These are phyloP conservation scores for Perccottus glenii DNA, from an alignment of 2,113 vertebrate genomes.

Conservation along the genomic window DNA sequence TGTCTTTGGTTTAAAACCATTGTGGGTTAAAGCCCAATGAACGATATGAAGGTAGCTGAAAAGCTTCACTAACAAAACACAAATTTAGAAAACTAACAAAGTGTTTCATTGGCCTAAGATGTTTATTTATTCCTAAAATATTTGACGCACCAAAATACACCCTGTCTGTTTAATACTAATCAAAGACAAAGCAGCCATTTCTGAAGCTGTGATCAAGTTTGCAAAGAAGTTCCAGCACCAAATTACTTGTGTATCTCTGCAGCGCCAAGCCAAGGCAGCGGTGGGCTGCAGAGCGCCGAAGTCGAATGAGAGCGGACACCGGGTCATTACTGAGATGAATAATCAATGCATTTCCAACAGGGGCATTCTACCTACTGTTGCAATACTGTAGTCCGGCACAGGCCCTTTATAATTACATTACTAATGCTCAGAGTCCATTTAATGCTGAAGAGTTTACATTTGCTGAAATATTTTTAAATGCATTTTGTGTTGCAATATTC, in stretches of 20 bases:
- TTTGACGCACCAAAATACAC: neutral
- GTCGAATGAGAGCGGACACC: slow-evolving; percentile 56
- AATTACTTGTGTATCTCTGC: slow-evolving; percentile 19
- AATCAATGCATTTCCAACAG: slow-evolving; percentile 61
- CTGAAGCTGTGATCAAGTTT: slow-evolving; percentile 10
- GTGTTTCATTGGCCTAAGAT: slow-evolving; percentile 12
- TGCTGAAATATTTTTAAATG: slow-evolving; percentile 37
- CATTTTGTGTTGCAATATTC: slow-evolving; percentile 19
- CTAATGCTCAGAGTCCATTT: slow-evolving; percentile 54
- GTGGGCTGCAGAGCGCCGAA: slow-evolving; percentile 19
- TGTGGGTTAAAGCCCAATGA: neutral
- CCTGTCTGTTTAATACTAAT: slow-evolving; percentile 9
- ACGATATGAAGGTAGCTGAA: neutral
- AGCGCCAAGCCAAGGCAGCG: slow-evolving; percentile 9
- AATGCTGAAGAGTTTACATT: slow-evolving; percentile 59
- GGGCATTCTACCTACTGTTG: slow-evolving; percentile 56
- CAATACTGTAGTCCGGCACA: slow-evolving; percentile 47
- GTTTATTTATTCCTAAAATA: slow-evolving; percentile 6
- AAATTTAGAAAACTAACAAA: slow-evolving; percentile 1
- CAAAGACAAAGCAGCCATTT: slow-evolving; percentile 7
- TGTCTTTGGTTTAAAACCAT: slow-evolving; percentile 1
- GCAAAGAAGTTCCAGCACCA: slow-evolving; percentile 24
- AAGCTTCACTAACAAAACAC: neutral
- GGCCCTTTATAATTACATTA: slow-evolving; percentile 65
- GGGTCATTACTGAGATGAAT: slow-evolving; percentile 69